Base-by-base conservation (phyloP, 2,888 invertebrate species). In the Molanna angustata region DNA sequence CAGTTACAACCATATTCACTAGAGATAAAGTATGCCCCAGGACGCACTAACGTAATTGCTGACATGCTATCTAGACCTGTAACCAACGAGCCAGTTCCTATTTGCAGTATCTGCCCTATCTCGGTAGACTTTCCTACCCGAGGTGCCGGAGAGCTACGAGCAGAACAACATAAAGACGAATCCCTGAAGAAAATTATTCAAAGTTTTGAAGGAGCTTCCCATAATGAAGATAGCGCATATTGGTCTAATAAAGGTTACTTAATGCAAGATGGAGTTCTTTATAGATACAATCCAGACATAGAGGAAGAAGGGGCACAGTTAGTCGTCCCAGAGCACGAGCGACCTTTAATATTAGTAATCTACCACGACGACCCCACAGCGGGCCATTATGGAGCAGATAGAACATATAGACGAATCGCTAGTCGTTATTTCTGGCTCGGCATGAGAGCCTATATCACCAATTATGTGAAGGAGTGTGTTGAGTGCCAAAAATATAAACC, bases 401-500 rank as follows among this genome's bases (percentile, higher is more conserved):
- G 44, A 32, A 65, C 64, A 0, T 14, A 57, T 0, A 35, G 56
- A 9, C 44, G 57, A 9, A 63, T 65, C 4, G 2, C 41, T 0
- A 17, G 14, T 0, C 42, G 62, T 1, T 65, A 62, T 22, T 64
- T 54, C 44, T 66, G 63, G 63, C 45, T 45, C 3, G 62, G 62
- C 0, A 64, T 68, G 64, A 20, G 64, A 13, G 51, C 49, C 1
- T 60, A 61, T 3, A 54, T 67, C 3, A 42, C 22, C 7, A 51
- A 56, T 0, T 64, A 67, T 42, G 51, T 66, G 0, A 58, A 58
- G 16, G 50, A 57, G 0, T 67, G 67, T 31, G 11, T 59, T 0
- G 49, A 61, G 9, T 69, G 66, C 49, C 66, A 66, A 43, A 19
- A 61, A 3, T 67, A 66, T 40, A 67, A 67, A 52, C 56, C 61